Percentiles rank a stretch among this genome's conserved stretches.
Evolutionary conservation across 2,888 invertebrate genomes (phyloP).

Genomic region (Galerucella pusilla): DNA sequence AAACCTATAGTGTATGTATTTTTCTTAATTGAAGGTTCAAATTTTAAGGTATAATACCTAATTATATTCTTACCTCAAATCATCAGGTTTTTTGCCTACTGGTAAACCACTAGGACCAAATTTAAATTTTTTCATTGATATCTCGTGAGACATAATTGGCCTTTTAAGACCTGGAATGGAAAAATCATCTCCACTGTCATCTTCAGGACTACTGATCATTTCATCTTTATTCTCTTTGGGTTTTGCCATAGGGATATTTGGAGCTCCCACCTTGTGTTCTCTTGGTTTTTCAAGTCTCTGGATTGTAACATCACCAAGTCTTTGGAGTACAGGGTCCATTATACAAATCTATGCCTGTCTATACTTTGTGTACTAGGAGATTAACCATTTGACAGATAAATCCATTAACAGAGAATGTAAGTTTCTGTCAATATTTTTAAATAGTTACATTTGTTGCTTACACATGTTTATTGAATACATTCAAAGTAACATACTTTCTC

Average conservation of each 20-base stretch:
- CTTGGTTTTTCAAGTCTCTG: slow-evolving; percentile 66
- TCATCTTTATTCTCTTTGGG: slow-evolving; percentile 50
- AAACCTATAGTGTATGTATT: neutral
- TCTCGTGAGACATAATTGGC: slow-evolving; percentile 48
- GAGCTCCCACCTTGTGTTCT: slow-evolving; percentile 53
- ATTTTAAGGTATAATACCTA: neutral
- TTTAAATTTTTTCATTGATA: slow-evolving; percentile 55
- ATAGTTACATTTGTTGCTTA: slow-evolving; percentile 43
- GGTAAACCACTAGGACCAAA: slow-evolving; percentile 48
- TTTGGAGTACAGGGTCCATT: slow-evolving; percentile 69
- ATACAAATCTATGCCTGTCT: slow-evolving; percentile 35
- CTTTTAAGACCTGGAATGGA: slow-evolving; percentile 49
- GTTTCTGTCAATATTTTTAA: neutral
- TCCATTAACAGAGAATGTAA: neutral
- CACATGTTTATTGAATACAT: neutral
- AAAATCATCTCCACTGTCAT: slow-evolving; percentile 52
- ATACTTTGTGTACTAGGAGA: slow-evolving; percentile 4
- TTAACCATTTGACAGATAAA: slow-evolving; percentile 12
- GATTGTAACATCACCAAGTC: slow-evolving; percentile 72
- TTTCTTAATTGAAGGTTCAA: neutral
- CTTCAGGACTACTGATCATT: slow-evolving; percentile 48
- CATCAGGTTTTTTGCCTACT: slow-evolving; percentile 50
- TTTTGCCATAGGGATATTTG: slow-evolving; percentile 48
- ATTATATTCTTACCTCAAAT: slow-evolving; percentile 37
- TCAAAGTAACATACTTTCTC: slow-evolving; percentile 1